A percentile compares a stretch with the other conserved stretches of the same genome.
Evolutionary conservation across 2,888 invertebrate species (phyloP).

Genomic region (Erebia palarica): DNA sequence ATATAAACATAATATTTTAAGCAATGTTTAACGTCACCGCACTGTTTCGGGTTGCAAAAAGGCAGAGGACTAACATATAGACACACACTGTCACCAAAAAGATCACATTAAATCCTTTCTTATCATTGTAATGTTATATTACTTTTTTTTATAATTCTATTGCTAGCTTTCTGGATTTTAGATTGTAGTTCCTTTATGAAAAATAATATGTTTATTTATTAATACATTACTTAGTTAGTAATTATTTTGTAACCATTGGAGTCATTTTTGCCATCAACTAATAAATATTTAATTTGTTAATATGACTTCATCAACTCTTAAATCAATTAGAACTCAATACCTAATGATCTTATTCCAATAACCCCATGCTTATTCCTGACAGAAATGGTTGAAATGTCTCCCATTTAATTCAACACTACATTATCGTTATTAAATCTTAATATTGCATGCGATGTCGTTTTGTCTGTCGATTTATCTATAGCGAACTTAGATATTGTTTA

Average conservation of each 20-base stretch:
- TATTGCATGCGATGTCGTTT: conserved; percentile 69
- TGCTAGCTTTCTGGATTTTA: conserved; percentile 39
- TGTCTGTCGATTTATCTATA: conserved; percentile 43
- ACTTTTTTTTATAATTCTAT: conserved; percentile 36
- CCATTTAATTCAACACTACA: conserved; percentile 25
- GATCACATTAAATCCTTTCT: conserved; percentile 31
- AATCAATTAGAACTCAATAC: background rate
- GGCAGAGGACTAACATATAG: conserved; percentile 40
- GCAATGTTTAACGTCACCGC: conserved; percentile 40
- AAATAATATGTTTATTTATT: conserved; percentile 29
- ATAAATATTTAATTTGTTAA: conserved; percentile 1
- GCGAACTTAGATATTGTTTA: conserved; percentile 40
- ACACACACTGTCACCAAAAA: conserved; percentile 31
- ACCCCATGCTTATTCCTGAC: background rate
- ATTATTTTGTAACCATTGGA: conserved; percentile 34
- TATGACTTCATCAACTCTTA: background rate
- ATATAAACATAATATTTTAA: conserved; percentile 29
- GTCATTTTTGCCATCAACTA: conserved; percentile 41
- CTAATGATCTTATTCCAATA: background rate
- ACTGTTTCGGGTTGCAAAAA: conserved; percentile 41
- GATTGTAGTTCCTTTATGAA: conserved; percentile 31
- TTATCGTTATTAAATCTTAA: conserved; percentile 43
- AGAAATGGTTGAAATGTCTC: conserved; percentile 43
- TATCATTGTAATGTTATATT: conserved; percentile 30
- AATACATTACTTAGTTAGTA: conserved; percentile 24